Evolutionary conservation across 2,888 invertebrate species (phyloP).

Genomic region (Vesta saturnalis): DNA sequence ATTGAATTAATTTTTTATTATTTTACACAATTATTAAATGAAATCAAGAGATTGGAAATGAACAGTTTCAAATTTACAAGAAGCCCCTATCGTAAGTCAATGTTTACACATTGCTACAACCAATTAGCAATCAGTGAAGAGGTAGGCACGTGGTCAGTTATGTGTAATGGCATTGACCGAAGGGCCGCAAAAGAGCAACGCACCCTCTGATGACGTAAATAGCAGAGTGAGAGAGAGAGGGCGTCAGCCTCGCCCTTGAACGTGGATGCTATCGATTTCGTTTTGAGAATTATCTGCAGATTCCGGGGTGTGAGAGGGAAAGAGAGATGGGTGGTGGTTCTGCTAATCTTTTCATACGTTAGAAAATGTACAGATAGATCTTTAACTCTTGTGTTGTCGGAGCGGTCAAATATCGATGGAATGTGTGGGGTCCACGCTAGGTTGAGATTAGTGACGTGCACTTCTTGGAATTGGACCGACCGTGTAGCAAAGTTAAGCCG

Average conservation of each 20-base stretch:
- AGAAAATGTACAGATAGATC: constrained; percentile 17
- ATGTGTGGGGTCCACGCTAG: constrained; percentile 41
- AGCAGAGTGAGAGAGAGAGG: constrained; percentile 31
- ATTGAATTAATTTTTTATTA: no score
- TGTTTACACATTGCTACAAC: constrained; percentile 24
- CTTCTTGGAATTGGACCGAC: constrained; percentile 40
- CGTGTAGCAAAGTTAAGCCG: constrained; percentile 24
- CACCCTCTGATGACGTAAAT: constrained; percentile 26
- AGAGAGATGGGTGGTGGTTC: constrained; percentile 12
- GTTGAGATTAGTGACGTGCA: constrained; percentile 42
- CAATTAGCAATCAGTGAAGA: constrained; percentile 30
- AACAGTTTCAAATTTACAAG: constrained; percentile 3
- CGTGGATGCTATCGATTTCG: constrained; percentile 38
- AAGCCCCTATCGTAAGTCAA: constrained; percentile 15
- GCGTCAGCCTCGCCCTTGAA: constrained; percentile 46
- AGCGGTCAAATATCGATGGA: constrained; percentile 27
- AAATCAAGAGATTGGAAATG: no score
- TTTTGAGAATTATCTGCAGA: constrained; percentile 16
- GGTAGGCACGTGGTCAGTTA: constrained; percentile 23
- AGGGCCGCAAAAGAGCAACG: constrained; percentile 49
- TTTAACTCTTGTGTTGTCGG: constrained; percentile 13
- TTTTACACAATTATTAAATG: no score
- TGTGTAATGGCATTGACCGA: constrained; percentile 49
- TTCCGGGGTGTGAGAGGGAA: constrained; percentile 1
- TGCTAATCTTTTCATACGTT: constrained; percentile 9